Evolutionary conservation across 2,888 invertebrate species (phyloP).

Genomic region (Eupithecia abbreviata): DNA sequence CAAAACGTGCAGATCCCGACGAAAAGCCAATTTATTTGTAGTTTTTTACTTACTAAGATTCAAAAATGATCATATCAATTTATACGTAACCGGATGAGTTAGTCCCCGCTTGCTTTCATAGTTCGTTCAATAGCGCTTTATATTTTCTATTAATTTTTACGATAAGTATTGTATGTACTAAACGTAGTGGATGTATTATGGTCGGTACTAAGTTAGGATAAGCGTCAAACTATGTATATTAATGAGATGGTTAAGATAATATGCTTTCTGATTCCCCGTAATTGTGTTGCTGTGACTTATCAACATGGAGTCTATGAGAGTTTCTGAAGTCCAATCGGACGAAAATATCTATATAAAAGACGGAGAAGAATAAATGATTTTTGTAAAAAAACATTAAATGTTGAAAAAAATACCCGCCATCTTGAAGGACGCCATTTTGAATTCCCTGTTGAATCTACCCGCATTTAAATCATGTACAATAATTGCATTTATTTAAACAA

Average conservation of each 20-base stretch:
- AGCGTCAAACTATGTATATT: conserved; percentile 74
- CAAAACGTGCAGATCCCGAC: conserved; percentile 44
- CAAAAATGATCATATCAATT: conserved; percentile 81
- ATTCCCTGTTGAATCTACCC: conserved; percentile 21
- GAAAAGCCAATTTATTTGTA: conserved; percentile 60
- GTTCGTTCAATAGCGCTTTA: conserved; percentile 59
- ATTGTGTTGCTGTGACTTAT: conserved; percentile 22
- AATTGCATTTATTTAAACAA: conserved; percentile 43
- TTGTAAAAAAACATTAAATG: conserved; percentile 11
- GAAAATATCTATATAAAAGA: neutral
- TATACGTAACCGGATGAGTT: conserved; percentile 75
- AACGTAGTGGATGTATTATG: conserved; percentile 78
- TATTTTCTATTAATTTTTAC: conserved; percentile 65
- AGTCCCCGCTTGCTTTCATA: conserved; percentile 71
- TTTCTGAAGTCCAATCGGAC: neutral
- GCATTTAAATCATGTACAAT: conserved; percentile 37
- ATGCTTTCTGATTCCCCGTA: conserved; percentile 56
- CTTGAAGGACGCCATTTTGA: conserved; percentile 49
- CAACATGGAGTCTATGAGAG: conserved; percentile 32
- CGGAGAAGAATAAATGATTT: conserved; percentile 5
- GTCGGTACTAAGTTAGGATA: conserved; percentile 67
- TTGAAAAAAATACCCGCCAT: conserved; percentile 14
- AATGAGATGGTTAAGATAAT: conserved; percentile 57
- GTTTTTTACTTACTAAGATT: conserved; percentile 65
- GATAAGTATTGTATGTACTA: conserved; percentile 70